phyloP scores from a whole-genome alignment of 2,888 invertebrate species.

The Xestia rhomboidea region DNA sequence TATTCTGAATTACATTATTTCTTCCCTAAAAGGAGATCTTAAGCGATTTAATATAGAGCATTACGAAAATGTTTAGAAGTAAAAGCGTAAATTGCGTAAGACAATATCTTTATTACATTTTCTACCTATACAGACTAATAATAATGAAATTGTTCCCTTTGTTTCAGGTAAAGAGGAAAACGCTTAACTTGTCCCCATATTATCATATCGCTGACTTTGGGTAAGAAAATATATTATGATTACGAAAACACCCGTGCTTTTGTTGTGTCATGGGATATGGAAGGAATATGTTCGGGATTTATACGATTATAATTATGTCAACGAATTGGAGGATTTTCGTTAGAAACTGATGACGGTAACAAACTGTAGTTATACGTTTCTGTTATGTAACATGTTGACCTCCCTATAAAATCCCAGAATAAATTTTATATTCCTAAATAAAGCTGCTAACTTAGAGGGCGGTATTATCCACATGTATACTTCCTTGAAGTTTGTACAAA shows the following conservation, averaged over 20 bases:
- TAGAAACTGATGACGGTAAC: background rate
- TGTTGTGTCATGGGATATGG: conserved; percentile 35
- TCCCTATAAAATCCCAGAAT: too few relatives aligned
- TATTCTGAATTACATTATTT: conserved; percentile 1
- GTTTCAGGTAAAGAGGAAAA: conserved; percentile 67
- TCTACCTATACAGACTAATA: conserved; percentile 43
- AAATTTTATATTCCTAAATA: background rate
- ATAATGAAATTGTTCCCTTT: conserved; percentile 60
- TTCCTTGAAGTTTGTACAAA: background rate
- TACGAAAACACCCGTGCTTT: conserved; percentile 45
- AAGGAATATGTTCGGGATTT: conserved; percentile 21
- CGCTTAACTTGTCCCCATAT: conserved; percentile 56
- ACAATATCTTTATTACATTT: conserved; percentile 44
- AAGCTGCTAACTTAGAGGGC: background rate
- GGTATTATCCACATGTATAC: background rate
- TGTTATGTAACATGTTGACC: too few relatives aligned
- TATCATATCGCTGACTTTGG: conserved; percentile 66
- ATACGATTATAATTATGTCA: conserved; percentile 15
- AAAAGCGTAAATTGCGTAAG: conserved; percentile 41
- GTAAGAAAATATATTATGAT: conserved; percentile 67
- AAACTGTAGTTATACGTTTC: background rate
- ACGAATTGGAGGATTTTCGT: background rate
- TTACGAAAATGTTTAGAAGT: conserved; percentile 34
- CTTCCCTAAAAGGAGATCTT: background rate
- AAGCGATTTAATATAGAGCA: conserved; percentile 30